A percentile compares a stretch with the other conserved stretches of the same genome.
Conservation (phyloP, 2,888 invertebrate species). For the Chalcosyrphus nemorum region DNA sequence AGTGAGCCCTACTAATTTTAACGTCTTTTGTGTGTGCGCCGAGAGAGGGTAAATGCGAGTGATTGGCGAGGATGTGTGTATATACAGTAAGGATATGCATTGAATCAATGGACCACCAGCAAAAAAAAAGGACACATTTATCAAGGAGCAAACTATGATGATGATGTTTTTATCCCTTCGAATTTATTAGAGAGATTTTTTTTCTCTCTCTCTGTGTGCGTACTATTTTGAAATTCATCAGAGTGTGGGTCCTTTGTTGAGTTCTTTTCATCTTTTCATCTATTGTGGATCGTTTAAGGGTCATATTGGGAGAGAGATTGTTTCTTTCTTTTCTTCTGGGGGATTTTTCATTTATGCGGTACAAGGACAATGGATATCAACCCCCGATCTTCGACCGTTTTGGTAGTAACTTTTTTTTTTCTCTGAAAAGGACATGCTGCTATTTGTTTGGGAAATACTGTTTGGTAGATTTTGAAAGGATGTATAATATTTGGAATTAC, state of each 20-base stretch:
- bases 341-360: constrained; percentile 61
- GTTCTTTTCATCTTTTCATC: constrained; percentile 50
- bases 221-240: not conserved
- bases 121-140: constrained; percentile 68
- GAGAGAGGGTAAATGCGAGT: constrained; percentile 55
- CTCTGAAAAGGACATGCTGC: constrained; percentile 31
- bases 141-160: constrained; percentile 68
- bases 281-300: constrained; percentile 72
- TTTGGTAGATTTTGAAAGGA: constrained; percentile 18
- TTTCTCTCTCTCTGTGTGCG: constrained; percentile 28
- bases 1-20: constrained; percentile 57
- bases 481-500: constrained; percentile 22
- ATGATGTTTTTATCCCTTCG: constrained; percentile 71
- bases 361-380: constrained; percentile 65
- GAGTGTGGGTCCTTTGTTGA: constrained; percentile 49
- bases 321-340: constrained; percentile 32
- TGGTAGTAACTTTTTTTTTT: constrained; percentile 43
- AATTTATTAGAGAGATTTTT: constrained; percentile 60
- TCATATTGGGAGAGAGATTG: constrained; percentile 69
- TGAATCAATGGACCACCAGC: constrained; percentile 34
- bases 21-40: constrained; percentile 52
- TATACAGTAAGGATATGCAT: constrained; percentile 30
- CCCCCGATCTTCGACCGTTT: constrained; percentile 69
- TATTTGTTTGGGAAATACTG: constrained; percentile 15
- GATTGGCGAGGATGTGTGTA: constrained; percentile 57